Percentiles rank a stretch among this genome's conserved stretches.
Conservation (phyloP, 2,888 invertebrate species). For the Drosophila kambysellisi region DNA sequence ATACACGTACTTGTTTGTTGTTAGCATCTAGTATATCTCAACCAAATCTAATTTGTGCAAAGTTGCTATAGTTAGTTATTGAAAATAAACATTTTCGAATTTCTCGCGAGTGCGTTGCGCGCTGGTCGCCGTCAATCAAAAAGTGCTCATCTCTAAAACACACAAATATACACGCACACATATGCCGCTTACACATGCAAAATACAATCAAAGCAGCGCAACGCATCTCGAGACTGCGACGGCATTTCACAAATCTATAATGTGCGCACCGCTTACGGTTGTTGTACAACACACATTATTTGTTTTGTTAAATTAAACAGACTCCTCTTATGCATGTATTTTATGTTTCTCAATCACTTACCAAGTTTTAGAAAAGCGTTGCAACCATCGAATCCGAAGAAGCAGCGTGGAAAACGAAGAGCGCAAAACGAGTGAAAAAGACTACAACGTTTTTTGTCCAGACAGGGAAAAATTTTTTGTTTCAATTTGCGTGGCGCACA, state of each 20-base stretch:
- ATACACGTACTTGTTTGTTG: neutral
- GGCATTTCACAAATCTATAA: conserved; percentile 68
- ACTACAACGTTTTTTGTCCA: conserved; percentile 66
- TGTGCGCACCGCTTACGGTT: conserved; percentile 31
- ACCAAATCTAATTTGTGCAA: neutral
- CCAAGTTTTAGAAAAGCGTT: conserved; percentile 66
- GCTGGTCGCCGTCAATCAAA: conserved; percentile 13
- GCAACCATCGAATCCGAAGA: conserved; percentile 56
- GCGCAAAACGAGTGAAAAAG: conserved; percentile 78
- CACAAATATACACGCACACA: conserved; percentile 56
- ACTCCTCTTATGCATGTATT: conserved; percentile 14
- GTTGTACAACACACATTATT: conserved; percentile 39
- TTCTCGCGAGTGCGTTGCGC: conserved; percentile 5
- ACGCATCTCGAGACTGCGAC: conserved; percentile 70
- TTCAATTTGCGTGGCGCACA: conserved; percentile 29
- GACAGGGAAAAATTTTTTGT: conserved; percentile 43
- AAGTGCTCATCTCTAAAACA: conserved; percentile 53
- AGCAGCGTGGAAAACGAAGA: conserved; percentile 73
- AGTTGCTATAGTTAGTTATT: neutral
- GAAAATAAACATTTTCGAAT: neutral
- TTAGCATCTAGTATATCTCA: neutral
- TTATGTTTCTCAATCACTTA: conserved; percentile 56
- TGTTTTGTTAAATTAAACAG: conserved; percentile 31
- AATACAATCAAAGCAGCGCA: conserved; percentile 71
- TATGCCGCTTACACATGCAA: conserved; percentile 63